Base-by-base conservation (phyloP, 1,140 invertebrate genomes). In the Rhagoletis zephyria region DNA sequence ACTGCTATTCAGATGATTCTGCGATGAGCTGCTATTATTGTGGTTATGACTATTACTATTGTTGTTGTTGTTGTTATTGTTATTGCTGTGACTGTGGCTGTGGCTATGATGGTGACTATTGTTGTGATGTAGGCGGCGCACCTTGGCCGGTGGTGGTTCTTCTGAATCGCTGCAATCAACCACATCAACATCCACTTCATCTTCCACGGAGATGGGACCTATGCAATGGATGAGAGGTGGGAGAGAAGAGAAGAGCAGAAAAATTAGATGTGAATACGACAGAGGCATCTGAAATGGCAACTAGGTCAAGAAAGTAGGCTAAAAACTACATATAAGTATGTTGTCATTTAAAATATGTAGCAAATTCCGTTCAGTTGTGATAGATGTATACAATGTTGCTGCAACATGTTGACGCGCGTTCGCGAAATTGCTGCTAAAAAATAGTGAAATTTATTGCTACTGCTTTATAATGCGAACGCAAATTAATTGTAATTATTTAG, bases 161-260 rank as follows among this genome's bases (percentile, higher is more conserved):
- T 93, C 92, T 12, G 91, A 93, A 88, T 93, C 92, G 85, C 94
- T 95, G 89, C 94, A 94, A 89, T 95, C 94, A 87, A 94, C 94
- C 1, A 95, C 94, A 92, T 94, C 94, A 65, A 94, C 93, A 87
- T 93, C 92, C 86, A 93, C 93, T 88, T 94, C 94, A 86, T 94
- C 93, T 87, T 94, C 94, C 87, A 93, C 89, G n/a, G 92, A 93
- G 90, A 93, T 92, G 87, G 92, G 92, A 92, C 92, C 92, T 93
- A 88, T 70, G 65, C 65, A 30, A 30, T 30, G 30, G 30, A 1
- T 30, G 30, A 30, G 30, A 30, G 30, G 30, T 91, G 64, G 61
- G 45, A 87, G 88, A 86, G 87, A 88, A 60, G 9, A 48, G 45
- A 70, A 87, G 65, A 63, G 12, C 3, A 45, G 14, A 74, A 51